Evolutionary conservation across 1,140 invertebrate genomes (phyloP).

Genomic region (Halictus rubicundus): DNA sequence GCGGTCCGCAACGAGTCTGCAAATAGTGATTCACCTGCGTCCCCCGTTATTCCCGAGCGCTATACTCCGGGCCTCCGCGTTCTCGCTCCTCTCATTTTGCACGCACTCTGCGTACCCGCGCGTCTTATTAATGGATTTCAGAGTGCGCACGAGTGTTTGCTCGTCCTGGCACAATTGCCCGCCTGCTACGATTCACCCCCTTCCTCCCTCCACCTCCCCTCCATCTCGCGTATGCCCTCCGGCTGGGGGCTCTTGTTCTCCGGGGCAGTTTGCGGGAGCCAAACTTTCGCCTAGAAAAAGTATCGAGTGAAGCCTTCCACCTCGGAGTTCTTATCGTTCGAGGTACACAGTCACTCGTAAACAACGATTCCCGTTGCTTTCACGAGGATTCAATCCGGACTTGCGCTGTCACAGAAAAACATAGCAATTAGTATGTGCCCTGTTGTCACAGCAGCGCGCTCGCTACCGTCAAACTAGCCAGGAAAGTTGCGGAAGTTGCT

Average conservation of each 20-base stretch:
- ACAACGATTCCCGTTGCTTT: too few relatives aligned
- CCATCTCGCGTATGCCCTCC: background rate
- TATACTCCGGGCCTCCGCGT: background rate
- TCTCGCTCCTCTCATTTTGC: background rate
- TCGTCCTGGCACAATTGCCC: conserved; percentile 3
- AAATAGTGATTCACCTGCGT: conserved; percentile 8
- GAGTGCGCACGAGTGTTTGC: conserved; percentile 23
- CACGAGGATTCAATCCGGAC: too few relatives aligned
- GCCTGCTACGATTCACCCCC: background rate
- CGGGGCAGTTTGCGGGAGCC: background rate
- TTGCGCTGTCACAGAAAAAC: too few relatives aligned
- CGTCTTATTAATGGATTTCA: conserved; percentile 32
- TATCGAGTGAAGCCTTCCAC: background rate
- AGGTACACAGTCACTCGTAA: too few relatives aligned
- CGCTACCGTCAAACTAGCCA: too few relatives aligned
- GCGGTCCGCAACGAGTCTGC: background rate
- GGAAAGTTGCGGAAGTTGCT: too few relatives aligned
- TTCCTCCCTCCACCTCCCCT: too few relatives aligned
- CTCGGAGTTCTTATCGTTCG: too few relatives aligned
- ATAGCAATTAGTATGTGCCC: too few relatives aligned
- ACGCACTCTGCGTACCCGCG: background rate
- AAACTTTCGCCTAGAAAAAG: background rate
- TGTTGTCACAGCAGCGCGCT: too few relatives aligned
- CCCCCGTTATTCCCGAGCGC: background rate
- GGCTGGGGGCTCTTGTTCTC: background rate